A percentile compares a stretch with the other conserved stretches of the same genome.
Evolutionary conservation across 2,797 vertebrate species (phyloP).

Genomic region (Apogon hyalosoma): DNA sequence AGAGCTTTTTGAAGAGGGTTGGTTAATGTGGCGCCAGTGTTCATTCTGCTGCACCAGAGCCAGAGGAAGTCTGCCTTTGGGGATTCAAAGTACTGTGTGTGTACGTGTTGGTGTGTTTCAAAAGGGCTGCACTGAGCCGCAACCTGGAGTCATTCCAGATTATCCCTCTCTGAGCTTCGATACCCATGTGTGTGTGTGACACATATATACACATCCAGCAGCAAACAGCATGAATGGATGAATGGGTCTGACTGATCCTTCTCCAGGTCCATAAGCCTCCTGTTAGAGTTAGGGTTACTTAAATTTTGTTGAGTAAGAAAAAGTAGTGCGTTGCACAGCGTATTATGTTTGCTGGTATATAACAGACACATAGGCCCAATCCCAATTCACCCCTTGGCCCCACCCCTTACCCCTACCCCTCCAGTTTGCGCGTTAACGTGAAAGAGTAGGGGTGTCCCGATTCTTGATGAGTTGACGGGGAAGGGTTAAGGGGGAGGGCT

Average conservation of each 20-base stretch:
- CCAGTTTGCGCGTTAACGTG: too few relatives aligned
- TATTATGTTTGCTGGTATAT: too few relatives aligned
- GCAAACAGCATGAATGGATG: constrained; percentile 7
- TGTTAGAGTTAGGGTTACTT: background rate
- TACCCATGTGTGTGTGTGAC: constrained; percentile 30
- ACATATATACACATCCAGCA: constrained; percentile 17
- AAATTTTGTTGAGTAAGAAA: constrained; percentile 7
- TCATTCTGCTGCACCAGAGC: constrained; percentile 59
- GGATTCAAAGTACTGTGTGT: constrained; percentile 24
- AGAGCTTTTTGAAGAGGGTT: constrained; percentile 60
- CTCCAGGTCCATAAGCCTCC: constrained; percentile 1
- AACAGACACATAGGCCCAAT: too few relatives aligned
- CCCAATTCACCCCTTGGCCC: too few relatives aligned
- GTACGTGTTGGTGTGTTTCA: constrained; percentile 27
- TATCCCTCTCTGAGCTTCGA: constrained; percentile 57
- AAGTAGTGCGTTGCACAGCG: background rate
- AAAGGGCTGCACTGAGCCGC: constrained; percentile 53
- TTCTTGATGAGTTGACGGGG: too few relatives aligned
- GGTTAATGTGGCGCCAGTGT: constrained; percentile 68
- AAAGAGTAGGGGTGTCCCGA: too few relatives aligned
- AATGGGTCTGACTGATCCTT: constrained; percentile 6
- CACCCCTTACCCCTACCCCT: too few relatives aligned
- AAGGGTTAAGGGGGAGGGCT: too few relatives aligned
- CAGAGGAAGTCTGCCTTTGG: constrained; percentile 50
- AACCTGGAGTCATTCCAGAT: constrained; percentile 62